A percentile compares a stretch with the other conserved stretches of the same genome.
These are phyloP conservation scores for Pterostichus madidus DNA, from an alignment of 2,888 invertebrate genomes.

Conservation along the genomic window DNA sequence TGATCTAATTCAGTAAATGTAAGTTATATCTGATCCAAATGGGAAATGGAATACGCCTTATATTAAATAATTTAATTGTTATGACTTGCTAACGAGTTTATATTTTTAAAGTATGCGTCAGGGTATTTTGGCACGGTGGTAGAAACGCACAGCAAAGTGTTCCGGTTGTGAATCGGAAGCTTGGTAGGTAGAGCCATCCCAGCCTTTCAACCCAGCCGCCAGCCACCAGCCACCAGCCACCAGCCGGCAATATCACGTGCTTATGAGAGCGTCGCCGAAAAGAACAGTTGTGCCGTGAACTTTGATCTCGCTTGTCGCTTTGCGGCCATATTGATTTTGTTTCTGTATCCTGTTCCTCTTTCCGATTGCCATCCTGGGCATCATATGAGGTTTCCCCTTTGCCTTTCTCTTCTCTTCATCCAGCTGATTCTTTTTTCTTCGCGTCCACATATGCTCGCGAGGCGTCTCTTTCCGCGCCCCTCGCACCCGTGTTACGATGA, in stretches of 20 bases:
- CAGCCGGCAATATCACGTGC: conserved; percentile 64
- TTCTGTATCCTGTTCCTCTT: conserved; percentile 61
- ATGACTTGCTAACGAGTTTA: no score
- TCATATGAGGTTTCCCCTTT: conserved; percentile 57
- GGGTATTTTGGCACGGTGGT: no score
- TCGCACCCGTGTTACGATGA: conserved; percentile 35
- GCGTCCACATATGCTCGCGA: conserved; percentile 14
- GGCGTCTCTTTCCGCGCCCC: not conserved
- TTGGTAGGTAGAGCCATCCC: no score
- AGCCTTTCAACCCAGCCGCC: not conserved
- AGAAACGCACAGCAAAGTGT: no score
- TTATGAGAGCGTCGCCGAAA: conserved; percentile 62
- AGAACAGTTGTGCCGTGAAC: conserved; percentile 65
- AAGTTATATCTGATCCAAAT: no score
- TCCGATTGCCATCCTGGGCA: conserved; percentile 61
- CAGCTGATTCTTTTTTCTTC: conserved; percentile 21
- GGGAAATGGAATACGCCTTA: no score
- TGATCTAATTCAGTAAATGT: no score
- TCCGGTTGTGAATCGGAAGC: conserved; percentile 5
- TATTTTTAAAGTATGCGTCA: no score
- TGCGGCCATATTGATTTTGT: conserved; percentile 67
- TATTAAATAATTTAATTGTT: no score
- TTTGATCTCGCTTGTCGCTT: conserved; percentile 66
- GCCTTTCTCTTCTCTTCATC: not conserved
- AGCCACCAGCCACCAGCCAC: no score